phyloP scores from a whole-genome alignment of 1,140 invertebrate species.

The Caenorhabditis tropicalis region DNA sequence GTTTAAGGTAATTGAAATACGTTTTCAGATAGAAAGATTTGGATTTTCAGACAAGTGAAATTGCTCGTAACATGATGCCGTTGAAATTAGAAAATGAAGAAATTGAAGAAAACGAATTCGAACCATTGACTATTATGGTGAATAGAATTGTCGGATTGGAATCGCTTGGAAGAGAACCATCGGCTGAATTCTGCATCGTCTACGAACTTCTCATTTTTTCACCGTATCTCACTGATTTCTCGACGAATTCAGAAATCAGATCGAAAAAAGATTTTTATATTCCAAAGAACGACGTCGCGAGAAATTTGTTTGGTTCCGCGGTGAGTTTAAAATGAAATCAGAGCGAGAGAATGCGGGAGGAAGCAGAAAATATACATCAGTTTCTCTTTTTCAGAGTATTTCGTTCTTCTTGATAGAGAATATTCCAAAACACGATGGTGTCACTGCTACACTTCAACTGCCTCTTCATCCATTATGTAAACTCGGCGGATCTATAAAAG shows the following conservation, averaged over 20 bases:
- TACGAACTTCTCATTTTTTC: constrained; percentile 50
- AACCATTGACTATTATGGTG: constrained; percentile 5
- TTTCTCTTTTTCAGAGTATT: constrained; percentile 14
- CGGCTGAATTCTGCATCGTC: constrained; percentile 46
- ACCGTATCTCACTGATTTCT: constrained; percentile 46
- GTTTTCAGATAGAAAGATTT: not conserved
- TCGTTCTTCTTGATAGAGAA: constrained; percentile 49
- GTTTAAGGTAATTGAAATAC: constrained; percentile 57
- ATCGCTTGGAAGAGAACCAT: not conserved
- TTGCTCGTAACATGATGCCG: constrained; percentile 42
- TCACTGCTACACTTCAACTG: constrained; percentile 31
- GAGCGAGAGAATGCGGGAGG: not conserved
- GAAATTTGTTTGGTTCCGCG: not conserved
- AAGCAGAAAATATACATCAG: no score
- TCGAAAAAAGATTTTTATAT: constrained; percentile 1
- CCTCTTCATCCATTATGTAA: constrained; percentile 38
- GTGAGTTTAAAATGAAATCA: not conserved
- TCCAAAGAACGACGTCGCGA: constrained; percentile 9
- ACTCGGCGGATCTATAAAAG: constrained; percentile 16
- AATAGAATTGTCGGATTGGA: not conserved
- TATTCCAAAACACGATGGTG: constrained; percentile 20
- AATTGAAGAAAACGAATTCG: not conserved
- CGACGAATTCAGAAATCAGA: not conserved
- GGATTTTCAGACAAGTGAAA: constrained; percentile 48
- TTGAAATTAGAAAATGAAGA: not conserved